Base-by-base conservation (phyloP, 64 coral and sea anemone species). In the Pachyseris speciosa region DNA sequence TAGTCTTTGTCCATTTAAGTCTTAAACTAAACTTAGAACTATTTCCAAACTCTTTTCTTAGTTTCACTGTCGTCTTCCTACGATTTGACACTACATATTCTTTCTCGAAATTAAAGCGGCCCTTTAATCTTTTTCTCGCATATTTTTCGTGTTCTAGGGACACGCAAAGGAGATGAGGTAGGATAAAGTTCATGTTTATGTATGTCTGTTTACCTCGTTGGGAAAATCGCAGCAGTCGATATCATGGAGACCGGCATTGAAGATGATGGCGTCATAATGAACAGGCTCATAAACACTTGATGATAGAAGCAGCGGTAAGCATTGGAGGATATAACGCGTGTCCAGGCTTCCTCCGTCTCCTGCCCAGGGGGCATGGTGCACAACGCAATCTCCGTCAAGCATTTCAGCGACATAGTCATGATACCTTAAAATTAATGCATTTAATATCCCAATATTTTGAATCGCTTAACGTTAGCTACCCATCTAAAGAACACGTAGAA, bases 201-300 rank as follows among this genome's bases (percentile, higher is more conserved):
- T 37, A 30, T 88, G 11, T 17, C 28, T 6, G 0, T 20, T 85
- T 33, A 72, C 40, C 84, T 87, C 91, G 52, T 67, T 78, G 9
- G 84, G 52, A 42, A 80, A 93, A 44, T 88, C 72, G 33, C 84
- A 93, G 22, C 84, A 88, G 26, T 93, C 60, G 22, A 93, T 50
- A 34, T 93, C 91, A 50, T 93, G 91, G 61, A 93, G 74, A 20
- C 91, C 91, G 33, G 91, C 63, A 13, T 93, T 93, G 34, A 93
- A 47, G 20, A 93, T 68, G 43, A 93, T 93, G 2, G 69, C 91
- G 38, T 93, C 84, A 72, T 93, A 93, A 43, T 88, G 75, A 19
- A 93, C 91, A 2, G 84, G 84, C 22, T 87, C 79, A 41, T 81
- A 78, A 52, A 75, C 78, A 67, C 84, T 93, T 40, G 83, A 86